A percentile compares a stretch with the other conserved stretches of the same genome.
Evolutionary conservation across 2,797 vertebrate species (phyloP).

Genomic region (Acridotheres tristis): DNA sequence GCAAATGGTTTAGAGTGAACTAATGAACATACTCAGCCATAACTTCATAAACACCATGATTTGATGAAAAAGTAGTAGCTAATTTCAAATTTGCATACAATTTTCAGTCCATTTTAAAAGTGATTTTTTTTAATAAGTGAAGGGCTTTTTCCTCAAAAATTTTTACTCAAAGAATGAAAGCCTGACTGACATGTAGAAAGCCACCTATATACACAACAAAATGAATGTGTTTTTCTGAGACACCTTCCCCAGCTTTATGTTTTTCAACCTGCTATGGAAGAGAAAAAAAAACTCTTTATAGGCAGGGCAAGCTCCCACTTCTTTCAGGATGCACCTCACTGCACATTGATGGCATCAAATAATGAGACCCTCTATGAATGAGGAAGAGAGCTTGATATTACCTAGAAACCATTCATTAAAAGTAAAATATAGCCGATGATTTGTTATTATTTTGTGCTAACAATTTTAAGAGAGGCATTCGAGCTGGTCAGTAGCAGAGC

Average conservation of each 20-base stretch:
- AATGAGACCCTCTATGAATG: neutral
- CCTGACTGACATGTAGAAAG: neutral
- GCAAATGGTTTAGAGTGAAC: neutral
- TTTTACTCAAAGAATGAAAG: neutral
- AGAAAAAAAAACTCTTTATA: neutral
- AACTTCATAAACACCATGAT: neutral
- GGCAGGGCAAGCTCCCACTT: neutral
- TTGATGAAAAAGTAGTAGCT: neutral
- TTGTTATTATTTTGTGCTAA: neutral
- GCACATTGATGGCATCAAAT: neutral
- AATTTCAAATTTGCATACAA: neutral
- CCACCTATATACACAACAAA: neutral
- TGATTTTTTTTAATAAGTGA: neutral
- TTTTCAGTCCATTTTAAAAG: neutral
- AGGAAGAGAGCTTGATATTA: neutral
- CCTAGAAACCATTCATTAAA: neutral
- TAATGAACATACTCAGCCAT: neutral
- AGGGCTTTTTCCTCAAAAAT: fast-evolving
- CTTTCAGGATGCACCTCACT: neutral
- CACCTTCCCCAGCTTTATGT: neutral
- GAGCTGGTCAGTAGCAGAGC: neutral
- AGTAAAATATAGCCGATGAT: neutral
- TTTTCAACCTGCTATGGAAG: neutral
- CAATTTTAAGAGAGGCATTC: neutral
- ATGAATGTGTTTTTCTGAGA: neutral